Evolutionary conservation across 2,113 vertebrate species (phyloP).

Genomic region (Halichoerus grypus): DNA sequence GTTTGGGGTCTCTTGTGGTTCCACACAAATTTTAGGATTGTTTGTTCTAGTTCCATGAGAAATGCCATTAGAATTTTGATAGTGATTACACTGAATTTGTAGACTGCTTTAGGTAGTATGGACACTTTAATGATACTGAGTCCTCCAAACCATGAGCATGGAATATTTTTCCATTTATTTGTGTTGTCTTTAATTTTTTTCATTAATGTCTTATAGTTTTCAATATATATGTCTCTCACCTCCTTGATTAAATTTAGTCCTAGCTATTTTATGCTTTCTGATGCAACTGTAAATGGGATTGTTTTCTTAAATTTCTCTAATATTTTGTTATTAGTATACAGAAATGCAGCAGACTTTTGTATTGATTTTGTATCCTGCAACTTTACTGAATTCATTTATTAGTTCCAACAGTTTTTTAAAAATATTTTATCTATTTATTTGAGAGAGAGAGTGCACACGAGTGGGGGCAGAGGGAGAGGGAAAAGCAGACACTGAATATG

Average conservation of each 20-base stretch:
- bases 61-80: not conserved
- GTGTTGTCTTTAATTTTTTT: not conserved
- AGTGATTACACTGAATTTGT: not conserved
- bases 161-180: not conserved
- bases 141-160: not conserved
- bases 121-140: not conserved
- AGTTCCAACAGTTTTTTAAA: not conserved
- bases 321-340: not conserved
- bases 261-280: not conserved
- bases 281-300: not conserved
- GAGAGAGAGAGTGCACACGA: no score
- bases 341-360: not conserved
- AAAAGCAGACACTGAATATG: no score
- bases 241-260: not conserved
- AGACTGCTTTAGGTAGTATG: not conserved
- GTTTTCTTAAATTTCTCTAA: not conserved
- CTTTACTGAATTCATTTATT: not conserved
- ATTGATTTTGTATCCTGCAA: not conserved
- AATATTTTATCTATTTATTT: no score
- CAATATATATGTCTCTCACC: not conserved
- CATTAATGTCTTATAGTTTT: not conserved
- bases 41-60: not conserved
- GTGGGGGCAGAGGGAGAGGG: no score
- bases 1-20: not conserved
- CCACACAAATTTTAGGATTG: not conserved